phyloP scores from a whole-genome alignment of 2,888 invertebrate species.

The Dugesia japonica region DNA sequence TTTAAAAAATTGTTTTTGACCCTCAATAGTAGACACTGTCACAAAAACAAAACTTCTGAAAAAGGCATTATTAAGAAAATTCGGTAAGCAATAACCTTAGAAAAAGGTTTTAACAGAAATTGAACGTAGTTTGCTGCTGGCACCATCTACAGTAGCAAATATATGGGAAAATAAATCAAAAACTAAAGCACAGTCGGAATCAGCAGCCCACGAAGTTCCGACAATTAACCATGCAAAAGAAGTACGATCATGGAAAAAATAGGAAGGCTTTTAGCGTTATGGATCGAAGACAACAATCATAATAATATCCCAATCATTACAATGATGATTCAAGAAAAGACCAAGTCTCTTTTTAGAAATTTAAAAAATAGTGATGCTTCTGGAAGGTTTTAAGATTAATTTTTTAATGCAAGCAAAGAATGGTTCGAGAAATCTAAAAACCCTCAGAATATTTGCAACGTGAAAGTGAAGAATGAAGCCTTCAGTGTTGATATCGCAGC shows the following conservation, averaged over 20 bases:
- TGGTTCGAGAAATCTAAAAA: slow-evolving; percentile 34
- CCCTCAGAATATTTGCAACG: slow-evolving; percentile 32
- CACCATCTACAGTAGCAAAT: not conserved
- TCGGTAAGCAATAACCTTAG: too few species aligned
- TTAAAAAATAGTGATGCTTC: not conserved
- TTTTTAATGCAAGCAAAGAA: not conserved
- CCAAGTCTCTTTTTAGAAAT: not conserved
- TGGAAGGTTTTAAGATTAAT: not conserved
- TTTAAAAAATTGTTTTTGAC: too few species aligned
- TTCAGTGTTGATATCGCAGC: slow-evolving; percentile 24
- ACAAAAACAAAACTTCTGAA: too few species aligned
- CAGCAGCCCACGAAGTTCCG: not conserved
- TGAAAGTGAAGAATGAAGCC: slow-evolving; percentile 31
- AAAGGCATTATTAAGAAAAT: too few species aligned
- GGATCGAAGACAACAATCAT: not conserved
- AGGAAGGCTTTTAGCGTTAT: not conserved
- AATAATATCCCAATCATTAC: not conserved
- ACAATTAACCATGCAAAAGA: not conserved
- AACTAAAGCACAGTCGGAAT: not conserved
- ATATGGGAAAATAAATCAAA: not conserved
- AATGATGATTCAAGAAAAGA: slow-evolving; percentile 1
- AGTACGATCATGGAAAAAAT: not conserved
- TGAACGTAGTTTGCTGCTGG: not conserved
- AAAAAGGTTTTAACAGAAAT: not conserved
- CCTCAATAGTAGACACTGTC: too few species aligned